phyloP scores from a whole-genome alignment of 37 sponge, comb jelly and placozoan species.

The Chondrilla cf. caribensis region DNA sequence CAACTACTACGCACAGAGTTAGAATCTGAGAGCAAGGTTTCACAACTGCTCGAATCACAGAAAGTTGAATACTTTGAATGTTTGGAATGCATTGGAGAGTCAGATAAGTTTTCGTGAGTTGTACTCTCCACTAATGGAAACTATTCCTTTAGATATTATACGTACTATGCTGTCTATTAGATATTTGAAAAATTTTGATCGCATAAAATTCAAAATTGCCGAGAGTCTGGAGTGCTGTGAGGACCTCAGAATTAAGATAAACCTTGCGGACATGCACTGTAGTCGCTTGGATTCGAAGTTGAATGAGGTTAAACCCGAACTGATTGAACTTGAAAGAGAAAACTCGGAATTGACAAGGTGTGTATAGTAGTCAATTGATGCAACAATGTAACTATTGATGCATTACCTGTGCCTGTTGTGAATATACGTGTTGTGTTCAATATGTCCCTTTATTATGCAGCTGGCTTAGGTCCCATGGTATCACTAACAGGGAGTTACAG shows the following conservation, averaged over 20 bases:
- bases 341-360: conserved; percentile 39
- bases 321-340: conserved; percentile 62
- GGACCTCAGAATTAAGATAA: conserved; percentile 39
- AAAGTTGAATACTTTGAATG: conserved; percentile 13
- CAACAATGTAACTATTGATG: not conserved
- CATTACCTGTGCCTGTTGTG: too few species aligned
- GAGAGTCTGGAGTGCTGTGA: conserved; percentile 35
- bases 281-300: conserved; percentile 59
- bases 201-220: not conserved
- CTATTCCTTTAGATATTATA: not conserved
- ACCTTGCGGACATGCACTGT: conserved; percentile 40
- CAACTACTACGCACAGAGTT: not conserved
- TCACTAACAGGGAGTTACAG: not conserved
- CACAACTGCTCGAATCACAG: not conserved
- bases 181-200: conserved; percentile 5
- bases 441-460: not conserved
- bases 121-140: not conserved
- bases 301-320: conserved; percentile 68
- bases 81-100: not conserved
- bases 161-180: conserved; percentile 6
- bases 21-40: not conserved
- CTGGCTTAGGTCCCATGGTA: not conserved
- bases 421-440: too few species aligned
- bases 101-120: conserved; percentile 9
- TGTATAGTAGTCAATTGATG: not conserved